Evolutionary conservation across 2,888 invertebrate species (phyloP), one percentile per base, ranked within the genome.

Genomic region (Melieria omissa): DNA sequence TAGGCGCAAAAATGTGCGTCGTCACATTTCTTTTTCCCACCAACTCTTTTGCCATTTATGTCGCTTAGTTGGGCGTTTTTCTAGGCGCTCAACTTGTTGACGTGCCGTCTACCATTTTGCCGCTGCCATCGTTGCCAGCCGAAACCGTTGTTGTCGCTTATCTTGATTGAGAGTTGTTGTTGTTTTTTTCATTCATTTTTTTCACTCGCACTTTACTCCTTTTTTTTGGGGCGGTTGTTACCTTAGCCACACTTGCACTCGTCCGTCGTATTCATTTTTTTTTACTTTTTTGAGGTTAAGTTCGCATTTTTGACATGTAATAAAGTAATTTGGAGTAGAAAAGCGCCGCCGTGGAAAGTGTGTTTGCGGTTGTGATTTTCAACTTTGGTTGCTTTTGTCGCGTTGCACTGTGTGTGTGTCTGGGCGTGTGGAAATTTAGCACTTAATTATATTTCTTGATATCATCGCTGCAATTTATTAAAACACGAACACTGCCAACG

Each of bases 371-470:
- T 29, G 29, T 29, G 29, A 29, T 29, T 29, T 29, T 29, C 29
- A 64, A 60, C 44, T 67, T 67, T 60, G 49, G 10, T 52, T 60
- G 42, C 49, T 67, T 58, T 46, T 60, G 60, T 49, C 60, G 42
- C 61, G 57, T 57, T 68, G 47, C 54, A 55, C 47, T 64, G 29
- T 29, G 29, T 29, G 29, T n/a, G 41, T 46, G 10, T 16, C 12
- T 64, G 42, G 55, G 71, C 62, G 71, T 74, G 74, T 65, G 61
- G 58, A 74, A 73, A 75, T 75, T 75, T 75, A 75, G 73, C 75
- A 75, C 75, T 75, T 75, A 75, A 75, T 75, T 75, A 75, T 73
- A 71, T 68, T 71, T 65, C 42, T 62, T 57, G 70, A 70, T 70
- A 72, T 70, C 61, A 75, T 75, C 75, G 55, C 60, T 60, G 64